Evolutionary conservation across 2,113 vertebrate species (phyloP), one percentile per base, ranked within the genome.

Genomic region (Emydocephalus ijimae): DNA sequence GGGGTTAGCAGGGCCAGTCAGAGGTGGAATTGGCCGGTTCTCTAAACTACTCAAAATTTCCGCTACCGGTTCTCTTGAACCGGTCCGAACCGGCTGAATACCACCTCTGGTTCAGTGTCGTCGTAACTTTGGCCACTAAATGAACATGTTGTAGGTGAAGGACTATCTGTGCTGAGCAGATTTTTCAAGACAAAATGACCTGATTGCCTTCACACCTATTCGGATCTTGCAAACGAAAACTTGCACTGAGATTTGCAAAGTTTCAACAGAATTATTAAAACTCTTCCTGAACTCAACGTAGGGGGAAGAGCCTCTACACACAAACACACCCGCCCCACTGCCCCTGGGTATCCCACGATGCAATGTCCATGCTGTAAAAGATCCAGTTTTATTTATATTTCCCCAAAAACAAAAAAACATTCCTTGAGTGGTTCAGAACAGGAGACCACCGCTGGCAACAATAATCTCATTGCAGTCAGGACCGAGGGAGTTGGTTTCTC

Each of bases 351-450:
- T 43, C 50, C n/a, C 69, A 85, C 21, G 1, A 26, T 3, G 64
- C 14, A 20, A 12, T 1, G 29, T 23, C 14, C 1, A 1, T 54
- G 24, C n/a, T 45, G 23, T 18, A 45, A 74, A 81, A 92, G 57
- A 92, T 56, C 91, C 91, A 89, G 87, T 20, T 92, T 92, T 92
- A 89, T 81, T 92, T 56, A 52, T 69, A 92, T 74, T 74, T 55
- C 8, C 20, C 5, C 2, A 23, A 57, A 57, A 57, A 57, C 11
- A 54, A 7, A 52, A 45, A 45, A 4, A 29, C 48, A n/a, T 29
- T n/a, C 34, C 3, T 21, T 7, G n/a, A 29, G 23, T 64, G 59
- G 14, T 21, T 11, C 21, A 5, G 85, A 11, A 45, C 23, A 12
- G 45, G 5, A 81, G 6, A 8, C 18, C 34, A 81, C 18, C 2